Base-by-base conservation (phyloP, 2,797 vertebrate species). In the Aldrovandia affinis region DNA sequence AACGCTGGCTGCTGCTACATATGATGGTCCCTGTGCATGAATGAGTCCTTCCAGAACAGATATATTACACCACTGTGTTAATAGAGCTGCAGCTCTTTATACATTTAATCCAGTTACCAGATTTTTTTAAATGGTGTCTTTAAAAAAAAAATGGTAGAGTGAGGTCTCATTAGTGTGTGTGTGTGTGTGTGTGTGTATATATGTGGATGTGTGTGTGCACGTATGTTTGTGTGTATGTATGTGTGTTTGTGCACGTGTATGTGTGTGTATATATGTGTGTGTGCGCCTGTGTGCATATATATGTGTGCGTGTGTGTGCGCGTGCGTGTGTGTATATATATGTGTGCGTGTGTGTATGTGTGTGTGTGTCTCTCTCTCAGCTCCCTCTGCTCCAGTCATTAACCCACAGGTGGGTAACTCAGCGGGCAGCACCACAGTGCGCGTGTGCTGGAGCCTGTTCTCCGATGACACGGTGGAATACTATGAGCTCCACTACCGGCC, bases 341-440 rank as follows among this genome's bases (percentile, higher is more conserved):
- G 70, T 78, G 77, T 55, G 33, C 65, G 70, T 87, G 55, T 83
- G 83, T 68, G 52, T 63, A n/a, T 80, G 75, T 85, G 80, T 83
- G 36, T 85, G 33, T 50, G 39, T 18, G 57, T 61, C 78, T 1
- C 55, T 63, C 39, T 84, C 85, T 52, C 89, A 99, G 98, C 96
- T 88, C 98, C 98, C 18, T 98, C 96, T 44, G 97, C 98, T n/a
- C 98, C 98, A 0, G 96, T 98, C 25, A 98, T 99, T 90, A 99
- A 97, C 90, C 96, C 97, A 0, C 98, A 99, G 92, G 91, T 93
- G 78, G 93, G 96, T 77, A 98, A 95, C 92, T 98, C 97, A 1
- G 97, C 97, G 78, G 95, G 96, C 0, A 94, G 95, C 25, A 97
- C 96, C 0, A 97, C 97, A 0, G 91, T 98, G 87, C 96, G 94